Evolutionary conservation across 2,797 vertebrate species (phyloP).

Genomic region (Morelia viridis): DNA sequence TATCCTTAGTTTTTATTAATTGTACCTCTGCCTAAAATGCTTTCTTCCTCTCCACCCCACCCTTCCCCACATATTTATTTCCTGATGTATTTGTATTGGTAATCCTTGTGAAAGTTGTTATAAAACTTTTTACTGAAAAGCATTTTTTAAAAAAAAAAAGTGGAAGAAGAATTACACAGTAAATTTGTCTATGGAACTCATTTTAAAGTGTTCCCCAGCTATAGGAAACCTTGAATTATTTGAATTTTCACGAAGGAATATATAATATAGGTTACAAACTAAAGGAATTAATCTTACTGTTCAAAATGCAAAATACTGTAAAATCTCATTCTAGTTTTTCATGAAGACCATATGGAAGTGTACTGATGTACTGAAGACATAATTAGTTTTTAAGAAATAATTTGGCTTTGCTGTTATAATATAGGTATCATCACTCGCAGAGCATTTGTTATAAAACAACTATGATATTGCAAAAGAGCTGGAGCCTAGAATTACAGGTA

Average conservation of each 20-base stretch:
- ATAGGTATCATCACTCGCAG: background rate
- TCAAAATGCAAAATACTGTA: background rate
- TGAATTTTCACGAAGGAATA: background rate
- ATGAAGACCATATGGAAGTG: slow-evolving; percentile 1
- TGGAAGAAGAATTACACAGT: background rate
- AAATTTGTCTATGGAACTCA: background rate
- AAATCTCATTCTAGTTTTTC: background rate
- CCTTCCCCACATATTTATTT: background rate
- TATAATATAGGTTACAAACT: background rate
- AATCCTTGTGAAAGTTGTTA: background rate
- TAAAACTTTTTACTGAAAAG: background rate
- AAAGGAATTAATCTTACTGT: background rate
- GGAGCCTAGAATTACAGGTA: background rate
- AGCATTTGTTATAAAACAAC: background rate
- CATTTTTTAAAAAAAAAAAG: background rate
- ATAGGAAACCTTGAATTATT: background rate
- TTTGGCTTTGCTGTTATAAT: background rate
- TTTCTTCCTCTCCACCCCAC: background rate
- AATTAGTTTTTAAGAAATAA: background rate
- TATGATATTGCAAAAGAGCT: background rate
- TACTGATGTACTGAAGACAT: background rate
- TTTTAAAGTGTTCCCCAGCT: background rate
- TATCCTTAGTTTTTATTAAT: background rate
- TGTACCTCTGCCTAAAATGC: background rate
- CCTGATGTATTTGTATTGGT: background rate